Conservation (phyloP, 2,888 invertebrate species). For the Acrobasis consociella region DNA sequence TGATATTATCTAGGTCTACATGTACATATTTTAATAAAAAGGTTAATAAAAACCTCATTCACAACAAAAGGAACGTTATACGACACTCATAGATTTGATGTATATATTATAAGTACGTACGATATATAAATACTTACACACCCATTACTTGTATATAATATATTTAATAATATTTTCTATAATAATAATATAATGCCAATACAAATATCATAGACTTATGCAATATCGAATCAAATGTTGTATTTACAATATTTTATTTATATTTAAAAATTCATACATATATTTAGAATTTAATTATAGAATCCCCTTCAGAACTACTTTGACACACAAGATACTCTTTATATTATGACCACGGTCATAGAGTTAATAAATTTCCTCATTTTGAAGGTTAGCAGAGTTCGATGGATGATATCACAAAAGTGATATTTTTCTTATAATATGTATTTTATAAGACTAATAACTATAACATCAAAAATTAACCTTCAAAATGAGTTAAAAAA, state of each 20-base stretch:
- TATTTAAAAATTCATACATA: slow-evolving; percentile 53
- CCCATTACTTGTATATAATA: slow-evolving; percentile 58
- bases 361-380: slow-evolving; percentile 36
- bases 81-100: slow-evolving; percentile 63
- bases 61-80: slow-evolving; percentile 73
- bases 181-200: slow-evolving; percentile 53
- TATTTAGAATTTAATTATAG: slow-evolving; percentile 70
- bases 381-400: slow-evolving; percentile 31
- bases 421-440: slow-evolving; percentile 45
- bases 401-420: slow-evolving; percentile 50
- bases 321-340: slow-evolving; percentile 50
- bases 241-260: slow-evolving; percentile 63
- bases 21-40: slow-evolving; percentile 57
- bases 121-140: slow-evolving; percentile 55
- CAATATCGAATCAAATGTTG: slow-evolving; percentile 56
- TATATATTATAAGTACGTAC: slow-evolving; percentile 51
- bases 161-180: slow-evolving; percentile 44
- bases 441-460: background rate
- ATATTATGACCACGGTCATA: slow-evolving; percentile 35
- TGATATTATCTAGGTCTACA: slow-evolving; percentile 60
- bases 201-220: slow-evolving; percentile 63
- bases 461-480: slow-evolving; percentile 18
- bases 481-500: slow-evolving; percentile 45
- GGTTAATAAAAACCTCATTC: slow-evolving; percentile 68
- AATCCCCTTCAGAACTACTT: slow-evolving; percentile 47